A percentile compares a stretch with the other conserved stretches of the same genome.
These are phyloP conservation scores for Dipodomys merriami DNA, from an alignment of 2,113 vertebrate species.

Conservation along the genomic window DNA sequence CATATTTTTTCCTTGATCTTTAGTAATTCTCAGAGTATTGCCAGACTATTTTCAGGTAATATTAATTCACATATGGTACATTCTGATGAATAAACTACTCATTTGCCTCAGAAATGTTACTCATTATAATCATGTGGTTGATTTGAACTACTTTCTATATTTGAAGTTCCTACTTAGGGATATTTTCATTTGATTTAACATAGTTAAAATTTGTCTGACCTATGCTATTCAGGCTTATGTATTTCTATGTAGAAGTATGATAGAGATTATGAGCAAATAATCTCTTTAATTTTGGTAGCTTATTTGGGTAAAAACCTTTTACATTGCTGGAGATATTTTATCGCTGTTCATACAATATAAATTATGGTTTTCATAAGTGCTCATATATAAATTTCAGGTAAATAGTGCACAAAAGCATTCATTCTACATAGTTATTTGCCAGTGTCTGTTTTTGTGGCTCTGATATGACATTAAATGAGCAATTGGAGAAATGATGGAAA, in stretches of 20 bases:
- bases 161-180: neutral
- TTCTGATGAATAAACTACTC: slow-evolving; percentile 60
- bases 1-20: neutral
- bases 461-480: neutral
- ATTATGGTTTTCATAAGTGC: neutral
- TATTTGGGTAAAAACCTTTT: neutral
- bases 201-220: neutral
- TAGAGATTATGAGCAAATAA: neutral
- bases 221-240: neutral
- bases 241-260: neutral
- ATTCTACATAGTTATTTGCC: slow-evolving; percentile 47
- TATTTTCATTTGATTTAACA: slow-evolving; percentile 30
- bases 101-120: slow-evolving; percentile 55
- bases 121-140: slow-evolving; percentile 56
- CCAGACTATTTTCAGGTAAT: slow-evolving; percentile 50
- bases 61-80: slow-evolving; percentile 57
- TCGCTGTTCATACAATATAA: neutral
- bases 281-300: neutral
- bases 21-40: neutral
- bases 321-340: neutral
- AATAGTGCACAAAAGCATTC: neutral
- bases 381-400: neutral
- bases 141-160: slow-evolving; percentile 43
- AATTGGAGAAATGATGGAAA: neutral
- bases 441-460: neutral